These are phyloP conservation scores for Gari tellinella DNA, from an alignment of 2,888 invertebrate species.

Conservation along the genomic window DNA sequence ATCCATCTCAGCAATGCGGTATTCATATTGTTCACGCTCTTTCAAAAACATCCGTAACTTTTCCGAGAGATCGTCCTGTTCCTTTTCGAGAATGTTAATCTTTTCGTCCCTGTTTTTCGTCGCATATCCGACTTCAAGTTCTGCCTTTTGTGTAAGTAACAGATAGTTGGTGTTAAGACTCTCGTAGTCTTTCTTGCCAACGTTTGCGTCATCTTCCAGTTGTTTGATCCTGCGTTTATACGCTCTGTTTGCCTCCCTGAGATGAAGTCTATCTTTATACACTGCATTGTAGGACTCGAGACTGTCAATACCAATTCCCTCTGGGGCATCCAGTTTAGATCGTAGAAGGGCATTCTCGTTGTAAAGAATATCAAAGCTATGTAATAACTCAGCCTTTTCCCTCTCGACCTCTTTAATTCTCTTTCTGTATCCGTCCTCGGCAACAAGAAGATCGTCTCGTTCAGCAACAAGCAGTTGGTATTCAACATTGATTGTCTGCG, in stretches of 20 bases:
- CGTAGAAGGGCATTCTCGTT: constrained; percentile 54
- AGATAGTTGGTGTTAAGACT: constrained; percentile 43
- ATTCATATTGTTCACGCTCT: constrained; percentile 55
- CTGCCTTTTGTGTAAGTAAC: constrained; percentile 51
- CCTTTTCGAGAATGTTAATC: constrained; percentile 42
- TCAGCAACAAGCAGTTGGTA: constrained; percentile 47
- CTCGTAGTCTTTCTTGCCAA: constrained; percentile 39
- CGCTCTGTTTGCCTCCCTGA: constrained; percentile 53
- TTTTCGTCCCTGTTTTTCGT: constrained; percentile 50
- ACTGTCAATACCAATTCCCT: constrained; percentile 30
- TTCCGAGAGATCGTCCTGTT: constrained; percentile 43
- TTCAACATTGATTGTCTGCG: constrained; percentile 45
- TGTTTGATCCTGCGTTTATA: constrained; percentile 49
- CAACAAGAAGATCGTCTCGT: constrained; percentile 53
- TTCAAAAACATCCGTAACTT: constrained; percentile 51
- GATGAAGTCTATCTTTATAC: constrained; percentile 51
- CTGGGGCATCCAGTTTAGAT: constrained; percentile 48
- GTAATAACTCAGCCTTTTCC: constrained; percentile 47
- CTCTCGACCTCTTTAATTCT: constrained; percentile 45
- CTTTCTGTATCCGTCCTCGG: constrained; percentile 41
- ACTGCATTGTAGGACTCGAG: constrained; percentile 54
- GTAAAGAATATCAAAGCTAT: constrained; percentile 56
- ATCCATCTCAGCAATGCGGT: constrained; percentile 44
- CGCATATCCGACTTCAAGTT: constrained; percentile 50
- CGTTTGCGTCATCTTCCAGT: constrained; percentile 47